Percentiles rank a stretch among this genome's conserved stretches.
phyloP scores from a whole-genome alignment of 2,888 invertebrate genomes.

The Athalia rosae region DNA sequence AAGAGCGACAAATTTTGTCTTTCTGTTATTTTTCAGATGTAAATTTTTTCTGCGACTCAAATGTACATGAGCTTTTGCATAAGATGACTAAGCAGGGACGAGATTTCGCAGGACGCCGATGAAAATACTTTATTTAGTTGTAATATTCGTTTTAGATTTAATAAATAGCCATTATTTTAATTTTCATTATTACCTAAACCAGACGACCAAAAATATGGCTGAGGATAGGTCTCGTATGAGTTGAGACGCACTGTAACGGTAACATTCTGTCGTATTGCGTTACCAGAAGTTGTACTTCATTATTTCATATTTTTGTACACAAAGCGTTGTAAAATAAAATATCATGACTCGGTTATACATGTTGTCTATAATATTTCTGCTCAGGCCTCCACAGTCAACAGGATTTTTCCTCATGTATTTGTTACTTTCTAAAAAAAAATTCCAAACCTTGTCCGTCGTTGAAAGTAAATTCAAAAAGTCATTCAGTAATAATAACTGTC shows the following conservation, averaged over 20 bases:
- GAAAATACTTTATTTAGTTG: too few species aligned
- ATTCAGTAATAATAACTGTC: too few species aligned
- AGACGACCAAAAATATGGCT: slow-evolving; percentile 1
- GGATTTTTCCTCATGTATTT: background rate
- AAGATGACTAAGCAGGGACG: too few species aligned
- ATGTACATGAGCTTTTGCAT: too few species aligned
- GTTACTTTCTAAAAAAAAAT: too few species aligned
- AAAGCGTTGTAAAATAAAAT: slow-evolving; percentile 34
- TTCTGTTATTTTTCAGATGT: too few species aligned
- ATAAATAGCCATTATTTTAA: background rate
- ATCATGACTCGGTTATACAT: slow-evolving; percentile 15
- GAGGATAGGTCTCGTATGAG: background rate
- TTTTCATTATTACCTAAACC: background rate
- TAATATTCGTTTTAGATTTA: too few species aligned
- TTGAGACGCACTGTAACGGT: slow-evolving; percentile 7
- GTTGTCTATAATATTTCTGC: background rate
- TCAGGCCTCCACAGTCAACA: background rate
- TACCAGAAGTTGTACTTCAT: slow-evolving; percentile 28
- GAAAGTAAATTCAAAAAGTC: too few species aligned
- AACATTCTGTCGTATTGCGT: slow-evolving; percentile 15
- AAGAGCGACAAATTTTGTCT: too few species aligned
- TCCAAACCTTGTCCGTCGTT: too few species aligned
- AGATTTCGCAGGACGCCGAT: too few species aligned
- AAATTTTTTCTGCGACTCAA: too few species aligned
- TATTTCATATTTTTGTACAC: slow-evolving; percentile 43